Percentiles rank a stretch among this genome's conserved stretches.
Conservation (phyloP, 2,113 vertebrate genomes). For the Atractosteus spatula region DNA sequence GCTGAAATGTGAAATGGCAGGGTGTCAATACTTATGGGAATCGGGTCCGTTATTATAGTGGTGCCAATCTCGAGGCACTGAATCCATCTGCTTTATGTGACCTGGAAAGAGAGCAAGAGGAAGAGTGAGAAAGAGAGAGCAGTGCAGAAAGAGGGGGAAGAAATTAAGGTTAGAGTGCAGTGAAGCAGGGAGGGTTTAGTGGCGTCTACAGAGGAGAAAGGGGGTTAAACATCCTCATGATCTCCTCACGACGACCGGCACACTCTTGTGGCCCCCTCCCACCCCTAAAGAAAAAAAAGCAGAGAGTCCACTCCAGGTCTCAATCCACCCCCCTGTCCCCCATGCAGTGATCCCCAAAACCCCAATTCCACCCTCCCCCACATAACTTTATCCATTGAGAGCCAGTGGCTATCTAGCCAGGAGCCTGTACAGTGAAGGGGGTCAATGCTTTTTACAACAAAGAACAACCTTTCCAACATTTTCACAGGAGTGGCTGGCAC, state of each 20-base stretch:
- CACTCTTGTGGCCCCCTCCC: background rate
- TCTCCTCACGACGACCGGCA: slow-evolving; percentile 14
- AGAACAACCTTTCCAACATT: slow-evolving; percentile 46
- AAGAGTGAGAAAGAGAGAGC: slow-evolving; percentile 29
- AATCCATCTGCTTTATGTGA: background rate
- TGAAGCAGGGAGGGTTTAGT: no score
- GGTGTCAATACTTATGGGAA: no score
- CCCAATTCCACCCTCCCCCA: slow-evolving; percentile 9
- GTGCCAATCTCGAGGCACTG: no score
- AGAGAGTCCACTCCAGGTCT: slow-evolving; percentile 38
- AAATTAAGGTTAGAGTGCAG: slow-evolving; percentile 23
- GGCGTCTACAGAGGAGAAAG: background rate
- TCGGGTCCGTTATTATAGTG: no score
- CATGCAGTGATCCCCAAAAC: slow-evolving; percentile 8
- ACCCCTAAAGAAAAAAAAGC: slow-evolving; percentile 48
- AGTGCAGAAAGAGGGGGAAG: slow-evolving; percentile 9
- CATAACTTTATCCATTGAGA: slow-evolving; percentile 38
- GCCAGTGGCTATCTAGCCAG: background rate
- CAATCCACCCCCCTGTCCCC: background rate
- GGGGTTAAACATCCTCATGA: slow-evolving; percentile 4
- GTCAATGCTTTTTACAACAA: slow-evolving; percentile 53
- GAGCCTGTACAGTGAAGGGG: slow-evolving; percentile 50
- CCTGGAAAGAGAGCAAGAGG: slow-evolving; percentile 8
- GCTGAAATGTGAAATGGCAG: no score
- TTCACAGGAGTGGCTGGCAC: slow-evolving; percentile 57